Percentiles rank a stretch among this genome's conserved stretches.
Evolutionary conservation across 2,797 vertebrate species (phyloP).

Genomic region (Crocodylus rhombifer): DNA sequence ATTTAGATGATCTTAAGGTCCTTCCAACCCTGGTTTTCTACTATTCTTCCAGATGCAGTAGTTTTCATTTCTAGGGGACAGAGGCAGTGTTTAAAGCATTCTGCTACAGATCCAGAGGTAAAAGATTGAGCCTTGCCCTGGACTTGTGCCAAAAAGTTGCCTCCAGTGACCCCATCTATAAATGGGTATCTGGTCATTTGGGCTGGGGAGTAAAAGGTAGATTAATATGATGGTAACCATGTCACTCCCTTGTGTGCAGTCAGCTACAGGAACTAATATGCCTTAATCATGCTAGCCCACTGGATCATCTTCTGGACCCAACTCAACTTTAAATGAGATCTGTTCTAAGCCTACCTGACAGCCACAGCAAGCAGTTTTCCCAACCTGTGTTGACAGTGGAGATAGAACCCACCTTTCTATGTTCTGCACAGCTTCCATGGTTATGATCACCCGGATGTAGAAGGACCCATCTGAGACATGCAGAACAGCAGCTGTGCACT

Average conservation of each 20-base stretch:
- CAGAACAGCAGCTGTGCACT: slow-evolving; percentile 2
- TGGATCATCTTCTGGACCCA: slow-evolving; percentile 11
- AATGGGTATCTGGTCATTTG: neutral
- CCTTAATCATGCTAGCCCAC: fast-evolving
- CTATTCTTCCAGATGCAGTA: too few relatives aligned
- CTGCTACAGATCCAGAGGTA: too few relatives aligned
- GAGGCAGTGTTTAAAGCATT: too few relatives aligned
- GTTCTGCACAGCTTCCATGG: neutral
- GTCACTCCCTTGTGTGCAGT: neutral
- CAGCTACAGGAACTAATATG: neutral
- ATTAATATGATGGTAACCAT: neutral
- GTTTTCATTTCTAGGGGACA: too few relatives aligned
- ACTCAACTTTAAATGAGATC: slow-evolving; percentile 14
- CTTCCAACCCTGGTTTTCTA: too few relatives aligned
- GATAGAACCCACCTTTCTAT: slow-evolving; percentile 62
- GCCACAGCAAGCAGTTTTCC: slow-evolving; percentile 18
- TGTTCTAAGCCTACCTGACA: slow-evolving; percentile 42
- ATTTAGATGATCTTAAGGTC: too few relatives aligned
- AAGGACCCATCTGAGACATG: slow-evolving; percentile 68
- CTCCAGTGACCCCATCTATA: neutral
- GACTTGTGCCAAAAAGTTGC: neutral
- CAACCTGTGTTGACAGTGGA: neutral
- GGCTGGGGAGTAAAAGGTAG: fast-evolving
- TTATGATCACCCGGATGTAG: slow-evolving; percentile 63
- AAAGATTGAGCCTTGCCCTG: too few relatives aligned